Evolutionary conservation across 2,113 vertebrate species (phyloP).

Genomic region (Accipiter cooperii): DNA sequence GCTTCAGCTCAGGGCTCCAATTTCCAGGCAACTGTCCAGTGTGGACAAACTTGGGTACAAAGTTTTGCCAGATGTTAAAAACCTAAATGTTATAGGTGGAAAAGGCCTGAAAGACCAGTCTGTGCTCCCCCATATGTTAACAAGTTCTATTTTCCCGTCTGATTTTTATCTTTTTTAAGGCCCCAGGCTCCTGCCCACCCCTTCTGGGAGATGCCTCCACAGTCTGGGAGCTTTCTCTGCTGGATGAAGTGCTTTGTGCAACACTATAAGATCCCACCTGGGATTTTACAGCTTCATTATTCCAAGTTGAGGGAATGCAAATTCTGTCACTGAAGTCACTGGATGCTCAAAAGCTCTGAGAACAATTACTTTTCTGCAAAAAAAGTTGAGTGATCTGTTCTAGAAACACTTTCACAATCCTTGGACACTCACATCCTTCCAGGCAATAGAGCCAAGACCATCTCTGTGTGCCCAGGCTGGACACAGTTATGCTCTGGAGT

Average conservation of each 20-base stretch:
- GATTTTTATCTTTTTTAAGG: background rate
- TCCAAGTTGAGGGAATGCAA: background rate
- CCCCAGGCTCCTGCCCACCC: background rate
- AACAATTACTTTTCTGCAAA: background rate
- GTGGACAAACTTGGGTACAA: background rate
- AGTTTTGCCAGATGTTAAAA: background rate
- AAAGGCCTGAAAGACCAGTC: background rate
- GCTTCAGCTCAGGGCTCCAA: background rate
- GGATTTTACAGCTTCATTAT: background rate
- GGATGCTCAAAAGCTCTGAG: background rate
- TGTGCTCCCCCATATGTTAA: background rate
- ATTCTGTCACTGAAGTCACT: background rate
- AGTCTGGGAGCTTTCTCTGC: background rate
- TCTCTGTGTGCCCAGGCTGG: background rate
- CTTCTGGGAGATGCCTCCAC: background rate
- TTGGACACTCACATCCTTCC: background rate
- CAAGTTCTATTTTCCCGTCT: background rate
- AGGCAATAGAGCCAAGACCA: background rate
- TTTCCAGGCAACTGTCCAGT: background rate
- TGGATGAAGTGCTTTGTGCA: no score
- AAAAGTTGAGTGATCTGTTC: background rate
- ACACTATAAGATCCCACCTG: background rate
- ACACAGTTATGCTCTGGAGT: background rate
- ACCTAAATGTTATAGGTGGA: background rate
- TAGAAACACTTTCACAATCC: background rate